phyloP scores from a whole-genome alignment of 2,888 invertebrate genomes.

The Watsonalla binaria region DNA sequence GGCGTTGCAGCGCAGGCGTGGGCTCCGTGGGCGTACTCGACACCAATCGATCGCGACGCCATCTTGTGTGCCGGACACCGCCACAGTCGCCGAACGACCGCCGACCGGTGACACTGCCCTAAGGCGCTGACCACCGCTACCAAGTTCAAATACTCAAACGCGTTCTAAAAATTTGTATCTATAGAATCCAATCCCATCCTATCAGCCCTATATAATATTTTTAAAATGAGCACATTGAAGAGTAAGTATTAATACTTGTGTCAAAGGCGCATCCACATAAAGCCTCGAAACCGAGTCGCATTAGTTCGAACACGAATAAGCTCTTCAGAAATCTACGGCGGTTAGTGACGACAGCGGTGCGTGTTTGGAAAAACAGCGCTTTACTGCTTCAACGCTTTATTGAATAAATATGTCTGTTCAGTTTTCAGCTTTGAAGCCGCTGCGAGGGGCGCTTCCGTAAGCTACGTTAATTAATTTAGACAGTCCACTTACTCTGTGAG shows the following conservation, averaged over 20 bases:
- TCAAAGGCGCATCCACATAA: constrained; percentile 45
- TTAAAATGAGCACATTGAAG: constrained; percentile 8
- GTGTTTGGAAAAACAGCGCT: constrained; percentile 47
- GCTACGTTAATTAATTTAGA: constrained; percentile 72
- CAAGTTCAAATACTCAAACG: background rate
- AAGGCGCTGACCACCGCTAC: background rate
- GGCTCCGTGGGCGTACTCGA: constrained; percentile 63
- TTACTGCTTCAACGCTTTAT: constrained; percentile 39
- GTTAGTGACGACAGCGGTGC: constrained; percentile 49
- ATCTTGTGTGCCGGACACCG: constrained; percentile 62
- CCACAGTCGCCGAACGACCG: constrained; percentile 38
- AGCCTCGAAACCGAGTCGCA: constrained; percentile 57
- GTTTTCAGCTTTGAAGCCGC: constrained; percentile 54
- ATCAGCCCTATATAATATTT: background rate
- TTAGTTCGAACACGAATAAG: constrained; percentile 71
- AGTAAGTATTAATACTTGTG: constrained; percentile 35
- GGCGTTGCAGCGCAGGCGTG: constrained; percentile 73
- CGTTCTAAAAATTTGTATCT: background rate
- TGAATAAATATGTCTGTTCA: constrained; percentile 25
- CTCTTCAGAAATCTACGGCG: constrained; percentile 61
- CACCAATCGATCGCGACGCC: constrained; percentile 70
- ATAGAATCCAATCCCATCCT: background rate
- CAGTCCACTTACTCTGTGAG: constrained; percentile 60
- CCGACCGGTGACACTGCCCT: constrained; percentile 18
- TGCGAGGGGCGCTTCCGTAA: constrained; percentile 40